Conservation (phyloP, 2,888 invertebrate genomes). For the Lasioglossum calceatum region DNA sequence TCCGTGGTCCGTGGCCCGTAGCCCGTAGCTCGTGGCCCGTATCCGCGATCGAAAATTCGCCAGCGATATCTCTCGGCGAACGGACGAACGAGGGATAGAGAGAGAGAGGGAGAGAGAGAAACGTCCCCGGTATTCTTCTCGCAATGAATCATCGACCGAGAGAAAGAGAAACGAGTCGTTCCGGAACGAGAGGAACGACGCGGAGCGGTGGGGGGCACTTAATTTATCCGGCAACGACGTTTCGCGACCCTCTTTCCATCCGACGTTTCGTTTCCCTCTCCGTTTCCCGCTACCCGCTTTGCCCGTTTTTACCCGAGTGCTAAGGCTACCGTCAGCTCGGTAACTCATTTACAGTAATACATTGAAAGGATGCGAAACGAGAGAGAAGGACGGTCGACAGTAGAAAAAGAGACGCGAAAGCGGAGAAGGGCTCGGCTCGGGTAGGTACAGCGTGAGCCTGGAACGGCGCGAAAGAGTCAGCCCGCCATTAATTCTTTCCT, state of each 20-base stretch:
- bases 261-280: constrained; percentile 10
- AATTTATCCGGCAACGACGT: constrained; percentile 17
- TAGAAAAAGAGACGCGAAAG: not conserved
- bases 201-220: constrained; percentile 16
- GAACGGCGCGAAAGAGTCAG: constrained; percentile 58
- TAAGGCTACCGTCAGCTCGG: constrained; percentile 45
- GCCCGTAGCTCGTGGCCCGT: constrained; percentile 10
- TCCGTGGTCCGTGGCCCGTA: not conserved
- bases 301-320: not conserved
- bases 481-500: constrained; percentile 77
- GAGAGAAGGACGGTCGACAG: not conserved
- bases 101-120: not conserved
- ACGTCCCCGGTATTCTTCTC: constrained; percentile 26
- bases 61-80: constrained; percentile 13
- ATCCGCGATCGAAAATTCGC: constrained; percentile 70
- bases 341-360: constrained; percentile 72
- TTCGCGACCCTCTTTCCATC: constrained; percentile 18
- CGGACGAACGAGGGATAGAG: not conserved
- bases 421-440: not conserved
- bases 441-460: constrained; percentile 24
- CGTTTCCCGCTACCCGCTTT: not conserved
- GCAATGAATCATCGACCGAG: constrained; percentile 38
- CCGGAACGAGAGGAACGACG: not conserved
- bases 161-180: constrained; percentile 5
- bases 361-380: constrained; percentile 37